Evolutionary conservation across 2,113 vertebrate species (phyloP).

Genomic region (Petrocephalus microphthalmus): DNA sequence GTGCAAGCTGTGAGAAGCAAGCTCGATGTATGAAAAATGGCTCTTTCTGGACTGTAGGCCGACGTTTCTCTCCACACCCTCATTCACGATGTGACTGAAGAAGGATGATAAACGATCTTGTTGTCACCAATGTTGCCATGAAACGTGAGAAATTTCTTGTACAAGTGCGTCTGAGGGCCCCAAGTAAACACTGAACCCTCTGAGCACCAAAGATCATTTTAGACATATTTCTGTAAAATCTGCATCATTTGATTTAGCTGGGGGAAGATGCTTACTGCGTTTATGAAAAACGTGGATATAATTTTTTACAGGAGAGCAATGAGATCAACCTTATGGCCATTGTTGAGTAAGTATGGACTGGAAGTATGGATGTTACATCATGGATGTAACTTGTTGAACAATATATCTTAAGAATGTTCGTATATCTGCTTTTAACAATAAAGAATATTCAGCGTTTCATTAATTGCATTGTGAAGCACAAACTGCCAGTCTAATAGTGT

Average conservation of each 20-base stretch:
- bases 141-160: slow-evolving; percentile 16
- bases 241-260: not conserved
- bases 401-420: not conserved
- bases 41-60: not conserved
- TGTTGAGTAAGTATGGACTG: slow-evolving; percentile 3
- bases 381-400: slow-evolving; percentile 11
- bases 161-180: not conserved
- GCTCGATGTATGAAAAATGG: not conserved
- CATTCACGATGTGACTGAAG: not conserved
- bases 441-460: not conserved
- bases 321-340: not conserved
- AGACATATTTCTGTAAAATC: not conserved
- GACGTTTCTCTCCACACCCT: not conserved
- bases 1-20: too few species aligned
- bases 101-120: not conserved
- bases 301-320: not conserved
- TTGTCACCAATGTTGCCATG: not conserved
- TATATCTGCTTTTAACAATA: not conserved
- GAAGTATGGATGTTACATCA: not conserved
- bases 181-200: slow-evolving; percentile 10
- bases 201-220: not conserved
- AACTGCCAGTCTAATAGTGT: not conserved
- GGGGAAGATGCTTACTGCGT: not conserved
- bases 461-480: slow-evolving; percentile 1
- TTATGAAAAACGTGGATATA: not conserved